phyloP scores from a whole-genome alignment of 2,797 vertebrate genomes.

The Gastrophryne carolinensis region DNA sequence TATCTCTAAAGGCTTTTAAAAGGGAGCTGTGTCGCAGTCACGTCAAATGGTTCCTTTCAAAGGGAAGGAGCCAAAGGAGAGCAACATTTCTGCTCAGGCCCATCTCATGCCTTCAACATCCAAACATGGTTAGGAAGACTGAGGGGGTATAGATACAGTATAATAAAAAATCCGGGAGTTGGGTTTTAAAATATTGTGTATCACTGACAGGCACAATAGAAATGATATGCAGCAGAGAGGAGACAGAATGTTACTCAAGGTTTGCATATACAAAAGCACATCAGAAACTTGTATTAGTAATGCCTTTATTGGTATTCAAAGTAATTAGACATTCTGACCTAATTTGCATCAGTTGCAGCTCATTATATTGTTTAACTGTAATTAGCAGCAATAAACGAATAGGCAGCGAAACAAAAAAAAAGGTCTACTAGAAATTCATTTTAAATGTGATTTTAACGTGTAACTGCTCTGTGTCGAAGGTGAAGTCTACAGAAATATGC shows the following conservation, averaged over 20 bases:
- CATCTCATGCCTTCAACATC: no score
- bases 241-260: background rate
- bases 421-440: background rate
- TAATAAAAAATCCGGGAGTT: no score
- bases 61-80: no score
- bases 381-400: conserved; percentile 7
- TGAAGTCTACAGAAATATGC: background rate
- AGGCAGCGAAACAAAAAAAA: background rate
- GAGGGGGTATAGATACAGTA: no score
- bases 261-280: conserved; percentile 5
- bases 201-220: no score
- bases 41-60: no score
- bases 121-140: no score
- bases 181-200: no score
- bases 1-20: no score
- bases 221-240: no score
- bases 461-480: background rate
- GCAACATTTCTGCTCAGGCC: no score
- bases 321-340: conserved; percentile 24
- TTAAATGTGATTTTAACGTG: background rate
- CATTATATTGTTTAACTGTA: conserved; percentile 25
- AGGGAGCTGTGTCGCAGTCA: no score
- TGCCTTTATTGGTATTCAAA: conserved; percentile 3
- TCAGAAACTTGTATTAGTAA: conserved; percentile 9
- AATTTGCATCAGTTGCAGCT: conserved; percentile 17